phyloP scores from a whole-genome alignment of 2,888 invertebrate species.

The Dryadula phaetusa region DNA sequence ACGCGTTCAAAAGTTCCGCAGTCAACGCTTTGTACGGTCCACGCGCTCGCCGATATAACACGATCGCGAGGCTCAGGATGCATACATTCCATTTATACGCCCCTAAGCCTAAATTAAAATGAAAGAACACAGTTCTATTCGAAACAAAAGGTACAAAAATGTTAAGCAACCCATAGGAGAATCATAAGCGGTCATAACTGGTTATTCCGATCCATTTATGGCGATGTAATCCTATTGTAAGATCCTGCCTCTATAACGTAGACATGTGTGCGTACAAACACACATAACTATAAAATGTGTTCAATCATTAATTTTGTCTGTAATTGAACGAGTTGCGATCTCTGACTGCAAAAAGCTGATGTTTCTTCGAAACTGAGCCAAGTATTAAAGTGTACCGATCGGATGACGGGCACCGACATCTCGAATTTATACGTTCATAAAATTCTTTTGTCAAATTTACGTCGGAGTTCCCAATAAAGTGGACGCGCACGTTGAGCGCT shows the following conservation, averaged over 20 bases:
- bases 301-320: conserved; percentile 81
- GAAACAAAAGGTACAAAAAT: conserved; percentile 80
- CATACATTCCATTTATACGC: conserved; percentile 41
- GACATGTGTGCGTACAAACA: conserved; percentile 33
- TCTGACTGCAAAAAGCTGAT: conserved; percentile 67
- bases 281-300: conserved; percentile 72
- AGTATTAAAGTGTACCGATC: conserved; percentile 72
- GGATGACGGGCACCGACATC: conserved; percentile 61
- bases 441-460: conserved; percentile 83
- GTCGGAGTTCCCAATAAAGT: conserved; percentile 71
- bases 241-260: conserved; percentile 49
- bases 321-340: conserved; percentile 79
- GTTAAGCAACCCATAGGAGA: conserved; percentile 67
- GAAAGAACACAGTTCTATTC: conserved; percentile 74
- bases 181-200: conserved; percentile 81
- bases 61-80: conserved; percentile 37
- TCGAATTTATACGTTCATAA: conserved; percentile 81
- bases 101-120: conserved; percentile 77
- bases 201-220: conserved; percentile 76
- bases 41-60: conserved; percentile 35
- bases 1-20: conserved; percentile 26
- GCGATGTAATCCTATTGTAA: conserved; percentile 80
- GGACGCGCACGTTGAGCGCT: conserved; percentile 53
- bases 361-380: conserved; percentile 70
- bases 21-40: conserved; percentile 12